Evolutionary conservation across 2,113 vertebrate genomes (phyloP).

Genomic region (Mirounga angustirostris): DNA sequence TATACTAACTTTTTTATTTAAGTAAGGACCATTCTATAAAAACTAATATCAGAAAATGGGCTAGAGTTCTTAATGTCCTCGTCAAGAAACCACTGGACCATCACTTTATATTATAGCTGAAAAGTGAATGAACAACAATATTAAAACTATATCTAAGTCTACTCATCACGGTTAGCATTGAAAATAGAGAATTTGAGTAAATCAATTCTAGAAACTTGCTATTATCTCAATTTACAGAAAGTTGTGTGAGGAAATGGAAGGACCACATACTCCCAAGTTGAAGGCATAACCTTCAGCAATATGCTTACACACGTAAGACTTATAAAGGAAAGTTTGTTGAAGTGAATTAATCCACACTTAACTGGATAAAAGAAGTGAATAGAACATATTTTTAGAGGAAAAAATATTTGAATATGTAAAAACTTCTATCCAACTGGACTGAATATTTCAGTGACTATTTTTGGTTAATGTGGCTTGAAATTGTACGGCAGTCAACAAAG

Average conservation of each 20-base stretch:
- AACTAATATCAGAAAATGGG: conserved; percentile 35
- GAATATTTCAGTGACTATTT: conserved; percentile 54
- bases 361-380: neutral
- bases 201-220: neutral
- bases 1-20: neutral
- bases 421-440: conserved; percentile 45
- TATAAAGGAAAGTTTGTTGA: neutral
- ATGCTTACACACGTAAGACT: neutral
- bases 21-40: conserved; percentile 26
- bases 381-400: neutral
- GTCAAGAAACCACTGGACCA: conserved; percentile 21
- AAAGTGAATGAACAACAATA: conserved; percentile 4
- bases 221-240: neutral
- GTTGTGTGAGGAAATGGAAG: neutral
- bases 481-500: conserved; percentile 37
- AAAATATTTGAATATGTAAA: neutral
- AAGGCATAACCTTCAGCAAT: neutral
- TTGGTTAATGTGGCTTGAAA: conserved; percentile 32
- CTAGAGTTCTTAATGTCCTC: neutral
- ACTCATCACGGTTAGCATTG: neutral
- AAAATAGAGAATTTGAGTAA: conserved; percentile 39
- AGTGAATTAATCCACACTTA: neutral
- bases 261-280: neutral
- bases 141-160: neutral
- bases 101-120: conserved; percentile 4